Conservation (phyloP, 2,888 invertebrate species). For the Sinopyrophorus schimmeli region DNA sequence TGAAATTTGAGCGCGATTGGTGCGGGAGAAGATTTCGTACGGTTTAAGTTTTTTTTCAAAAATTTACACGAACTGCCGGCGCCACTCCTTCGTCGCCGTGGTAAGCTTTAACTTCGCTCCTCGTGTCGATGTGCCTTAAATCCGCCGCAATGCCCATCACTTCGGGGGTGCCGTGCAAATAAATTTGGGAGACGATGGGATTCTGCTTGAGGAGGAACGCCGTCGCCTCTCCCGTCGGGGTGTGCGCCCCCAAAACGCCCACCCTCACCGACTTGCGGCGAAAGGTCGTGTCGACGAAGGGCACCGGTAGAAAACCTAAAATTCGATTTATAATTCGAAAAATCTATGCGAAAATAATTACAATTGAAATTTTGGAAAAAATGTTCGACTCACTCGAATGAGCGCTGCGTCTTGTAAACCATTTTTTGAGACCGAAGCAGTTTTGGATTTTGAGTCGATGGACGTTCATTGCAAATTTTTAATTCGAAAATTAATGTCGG, state of each 20-base stretch:
- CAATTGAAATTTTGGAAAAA: too few species aligned
- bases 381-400: too few species aligned
- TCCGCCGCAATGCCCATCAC: slow-evolving; percentile 46
- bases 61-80: slow-evolving; percentile 47
- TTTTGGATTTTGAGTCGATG: too few species aligned
- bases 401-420: too few species aligned
- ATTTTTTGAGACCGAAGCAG: too few species aligned
- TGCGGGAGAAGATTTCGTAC: not conserved
- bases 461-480: too few species aligned
- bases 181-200: slow-evolving; percentile 50
- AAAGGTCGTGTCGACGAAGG: slow-evolving; percentile 10
- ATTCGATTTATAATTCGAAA: too few species aligned
- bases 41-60: not conserved
- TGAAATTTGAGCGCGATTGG: too few species aligned
- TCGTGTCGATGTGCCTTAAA: slow-evolving; percentile 49
- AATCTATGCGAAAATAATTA: not conserved
- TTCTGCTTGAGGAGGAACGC: slow-evolving; percentile 62
- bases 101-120: slow-evolving; percentile 42
- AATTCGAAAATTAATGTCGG: too few species aligned
- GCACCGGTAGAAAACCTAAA: not conserved
- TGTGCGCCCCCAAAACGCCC: slow-evolving; percentile 59
- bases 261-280: slow-evolving; percentile 40
- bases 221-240: slow-evolving; percentile 57
- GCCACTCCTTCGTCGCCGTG: slow-evolving; percentile 37
- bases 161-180: slow-evolving; percentile 43